Percentiles rank a stretch among this genome's conserved stretches.
Evolutionary conservation across 2,888 invertebrate genomes (phyloP).

Genomic region (Spilarctia lutea): DNA sequence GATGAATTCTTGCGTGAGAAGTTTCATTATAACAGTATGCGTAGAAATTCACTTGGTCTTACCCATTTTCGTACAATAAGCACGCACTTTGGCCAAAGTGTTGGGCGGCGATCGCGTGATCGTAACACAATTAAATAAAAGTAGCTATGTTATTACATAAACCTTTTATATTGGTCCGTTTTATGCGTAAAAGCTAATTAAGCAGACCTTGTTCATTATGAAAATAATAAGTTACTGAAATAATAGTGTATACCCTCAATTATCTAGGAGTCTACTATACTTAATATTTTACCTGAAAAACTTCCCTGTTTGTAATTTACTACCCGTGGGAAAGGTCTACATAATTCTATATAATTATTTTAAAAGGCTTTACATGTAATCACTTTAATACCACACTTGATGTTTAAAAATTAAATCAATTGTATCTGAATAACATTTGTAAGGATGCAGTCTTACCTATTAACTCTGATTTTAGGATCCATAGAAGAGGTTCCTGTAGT

Average conservation of each 20-base stretch:
- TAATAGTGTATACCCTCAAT: background rate
- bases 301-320: too few relatives aligned
- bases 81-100: slow-evolving; percentile 68
- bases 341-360: background rate
- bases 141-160: slow-evolving; percentile 55
- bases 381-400: too few relatives aligned
- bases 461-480: background rate
- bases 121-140: slow-evolving; percentile 54
- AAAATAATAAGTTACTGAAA: slow-evolving; percentile 24
- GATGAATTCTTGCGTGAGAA: slow-evolving; percentile 66
- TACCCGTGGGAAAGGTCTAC: background rate
- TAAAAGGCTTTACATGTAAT: background rate
- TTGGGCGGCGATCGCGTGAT: slow-evolving; percentile 61
- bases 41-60: slow-evolving; percentile 72
- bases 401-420: too few relatives aligned
- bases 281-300: too few relatives aligned
- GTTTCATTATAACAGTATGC: slow-evolving; percentile 72
- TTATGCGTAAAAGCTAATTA: slow-evolving; percentile 48
- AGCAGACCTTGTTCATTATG: slow-evolving; percentile 40
- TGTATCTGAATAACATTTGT: background rate
- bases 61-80: slow-evolving; percentile 65
- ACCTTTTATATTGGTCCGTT: slow-evolving; percentile 48
- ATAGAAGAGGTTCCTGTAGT: background rate
- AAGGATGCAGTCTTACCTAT: background rate
- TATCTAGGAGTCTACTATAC: background rate